Conservation (phyloP, 2,113 vertebrate species). For the Tachysurus fulvidraco region DNA sequence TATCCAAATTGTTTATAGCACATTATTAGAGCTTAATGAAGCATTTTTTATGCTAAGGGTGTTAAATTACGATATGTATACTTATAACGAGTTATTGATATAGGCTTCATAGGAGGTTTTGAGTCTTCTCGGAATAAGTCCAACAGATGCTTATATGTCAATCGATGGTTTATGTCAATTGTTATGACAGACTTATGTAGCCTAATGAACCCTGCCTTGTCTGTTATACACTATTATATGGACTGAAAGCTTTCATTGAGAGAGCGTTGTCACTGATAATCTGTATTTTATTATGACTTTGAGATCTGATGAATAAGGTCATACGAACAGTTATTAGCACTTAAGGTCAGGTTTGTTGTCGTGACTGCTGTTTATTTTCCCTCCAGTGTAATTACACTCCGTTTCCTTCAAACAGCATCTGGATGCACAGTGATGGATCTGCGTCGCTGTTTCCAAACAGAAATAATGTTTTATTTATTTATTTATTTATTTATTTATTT, state of each 20-base stretch:
- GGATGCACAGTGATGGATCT: conserved; percentile 65
- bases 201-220: neutral
- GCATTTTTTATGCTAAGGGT: neutral
- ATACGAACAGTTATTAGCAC: neutral
- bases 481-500: too few relatives aligned
- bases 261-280: neutral
- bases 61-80: neutral
- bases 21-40: neutral
- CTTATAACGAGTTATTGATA: neutral
- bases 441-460: conserved; percentile 57
- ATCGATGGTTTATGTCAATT: neutral
- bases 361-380: neutral
- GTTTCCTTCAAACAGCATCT: conserved; percentile 49
- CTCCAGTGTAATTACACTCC: neutral
- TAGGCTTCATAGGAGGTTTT: neutral
- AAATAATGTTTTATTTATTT: conserved; percentile 74
- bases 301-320: neutral
- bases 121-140: neutral
- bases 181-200: neutral
- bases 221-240: neutral
- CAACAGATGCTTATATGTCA: neutral
- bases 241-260: neutral
- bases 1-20: neutral
- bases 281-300: neutral
- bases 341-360: neutral